phyloP scores from a whole-genome alignment of 2,113 vertebrate species.

The Mormyrus lacerda region DNA sequence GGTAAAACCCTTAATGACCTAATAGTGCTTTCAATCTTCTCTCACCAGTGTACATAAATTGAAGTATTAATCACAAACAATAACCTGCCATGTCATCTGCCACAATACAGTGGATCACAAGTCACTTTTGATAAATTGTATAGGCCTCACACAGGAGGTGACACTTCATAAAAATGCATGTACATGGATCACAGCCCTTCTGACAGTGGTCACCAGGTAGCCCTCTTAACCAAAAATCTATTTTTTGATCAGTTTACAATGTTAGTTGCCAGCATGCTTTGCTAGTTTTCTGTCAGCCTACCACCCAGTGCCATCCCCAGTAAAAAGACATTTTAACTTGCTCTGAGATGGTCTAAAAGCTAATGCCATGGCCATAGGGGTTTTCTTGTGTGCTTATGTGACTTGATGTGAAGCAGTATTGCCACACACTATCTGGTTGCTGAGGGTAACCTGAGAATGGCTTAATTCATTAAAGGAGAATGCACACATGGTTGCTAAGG shows the following conservation, averaged over 20 bases:
- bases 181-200: background rate
- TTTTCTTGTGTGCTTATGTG: background rate
- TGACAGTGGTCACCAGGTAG: background rate
- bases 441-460: background rate
- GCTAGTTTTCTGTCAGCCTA: background rate
- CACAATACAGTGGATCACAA: background rate
- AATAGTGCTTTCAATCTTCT: background rate
- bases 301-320: background rate
- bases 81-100: background rate
- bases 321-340: background rate
- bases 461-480: background rate
- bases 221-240: background rate
- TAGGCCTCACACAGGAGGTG: background rate
- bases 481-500: background rate
- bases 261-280: background rate
- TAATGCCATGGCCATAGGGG: background rate
- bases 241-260: background rate
- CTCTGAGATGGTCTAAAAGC: background rate
- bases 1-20: background rate
- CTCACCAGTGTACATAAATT: background rate
- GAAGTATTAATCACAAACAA: background rate
- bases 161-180: background rate
- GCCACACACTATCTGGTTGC: background rate
- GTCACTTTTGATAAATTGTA: background rate
- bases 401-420: background rate